Evolutionary conservation across 1,140 invertebrate species (phyloP), one percentile per base, ranked within the genome.

Genomic region (Platorchestia sp.): DNA sequence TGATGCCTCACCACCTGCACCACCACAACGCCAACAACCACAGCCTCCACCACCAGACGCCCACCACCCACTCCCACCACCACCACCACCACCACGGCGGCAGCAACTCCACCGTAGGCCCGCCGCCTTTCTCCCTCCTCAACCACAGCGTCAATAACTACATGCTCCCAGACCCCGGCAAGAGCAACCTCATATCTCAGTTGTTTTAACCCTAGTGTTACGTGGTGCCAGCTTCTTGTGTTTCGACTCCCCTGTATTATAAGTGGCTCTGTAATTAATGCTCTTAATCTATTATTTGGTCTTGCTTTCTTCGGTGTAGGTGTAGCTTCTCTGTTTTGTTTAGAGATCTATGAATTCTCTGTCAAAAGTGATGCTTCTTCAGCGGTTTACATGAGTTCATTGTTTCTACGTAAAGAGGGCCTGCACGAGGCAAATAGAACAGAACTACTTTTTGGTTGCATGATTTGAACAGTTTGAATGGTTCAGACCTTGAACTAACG

Each of bases 121-220:
- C 95, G 0, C 96, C 96, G 0, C 96, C 96, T 43, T 96, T 96
- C 91, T 96, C 96, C 45, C 96, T 96, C 75, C 96, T 96, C 75
- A 96, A 96, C 96, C 96, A 96, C 95, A 96, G 96, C 91, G 96
- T 96, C 86, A 96, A 96, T 95, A 96, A 96, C 95, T 96, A 96
- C 95, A 96, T 96, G 96, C 95, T 96, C 45, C 96, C 96, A 6
- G 96, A 96, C 96, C 96, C 96, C 53, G 95, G 96, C 95, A 96
- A 96, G 95, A 95, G 95, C 91, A 96, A 96, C 93, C 96, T 96
- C 95, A 96, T 96, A 95, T 96, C 96, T 40, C 96, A 96, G 95
- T 95, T 96, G 87, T 96, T 96, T 95, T 96, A 95, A 96, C 95
- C 53, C 75, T 95, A 95, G 42, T 87, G 95, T 43, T 90, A 41